Percentiles rank a stretch among this genome's conserved stretches.
Evolutionary conservation across 2,888 invertebrate species (phyloP).

Genomic region (Drosophila testacea): DNA sequence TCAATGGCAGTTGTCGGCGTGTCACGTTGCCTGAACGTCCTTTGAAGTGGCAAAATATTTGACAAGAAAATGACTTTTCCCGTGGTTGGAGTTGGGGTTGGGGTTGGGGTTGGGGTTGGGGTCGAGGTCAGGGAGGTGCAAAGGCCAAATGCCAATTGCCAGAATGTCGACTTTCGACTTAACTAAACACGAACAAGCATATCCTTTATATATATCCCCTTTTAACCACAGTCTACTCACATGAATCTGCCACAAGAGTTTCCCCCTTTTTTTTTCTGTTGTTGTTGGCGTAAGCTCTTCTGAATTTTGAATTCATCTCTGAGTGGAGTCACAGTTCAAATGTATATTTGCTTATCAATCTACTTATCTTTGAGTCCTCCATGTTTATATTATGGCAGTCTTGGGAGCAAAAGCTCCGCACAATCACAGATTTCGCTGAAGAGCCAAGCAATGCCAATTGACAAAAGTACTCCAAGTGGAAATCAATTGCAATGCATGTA

Average conservation of each 20-base stretch:
- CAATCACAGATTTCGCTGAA: neutral
- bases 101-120: neutral
- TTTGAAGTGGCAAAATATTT: conserved; percentile 79
- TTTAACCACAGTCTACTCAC: neutral
- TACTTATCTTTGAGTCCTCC: conserved; percentile 14
- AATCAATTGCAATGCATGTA: neutral
- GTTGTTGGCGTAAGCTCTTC: neutral
- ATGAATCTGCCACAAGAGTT: conserved; percentile 14
- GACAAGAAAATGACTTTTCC: conserved; percentile 74
- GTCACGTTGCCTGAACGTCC: conserved; percentile 37
- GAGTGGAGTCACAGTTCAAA: neutral
- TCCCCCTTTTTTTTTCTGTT: neutral
- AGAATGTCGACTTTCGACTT: conserved; percentile 44
- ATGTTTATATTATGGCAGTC: conserved; percentile 8
- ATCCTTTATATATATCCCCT: neutral
- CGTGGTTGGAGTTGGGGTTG: neutral
- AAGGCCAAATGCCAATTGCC: conserved; percentile 39
- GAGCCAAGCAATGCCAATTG: conserved; percentile 1
- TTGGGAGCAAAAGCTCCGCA: neutral
- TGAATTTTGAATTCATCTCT: neutral
- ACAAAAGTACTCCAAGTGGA: neutral
- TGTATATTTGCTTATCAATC: conserved; percentile 23
- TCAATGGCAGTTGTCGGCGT: conserved; percentile 62
- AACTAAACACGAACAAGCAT: conserved; percentile 35
- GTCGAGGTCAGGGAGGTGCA: conserved; percentile 3